phyloP scores from a whole-genome alignment of 2,888 invertebrate genomes.

The Microctonus hyperodae region DNA sequence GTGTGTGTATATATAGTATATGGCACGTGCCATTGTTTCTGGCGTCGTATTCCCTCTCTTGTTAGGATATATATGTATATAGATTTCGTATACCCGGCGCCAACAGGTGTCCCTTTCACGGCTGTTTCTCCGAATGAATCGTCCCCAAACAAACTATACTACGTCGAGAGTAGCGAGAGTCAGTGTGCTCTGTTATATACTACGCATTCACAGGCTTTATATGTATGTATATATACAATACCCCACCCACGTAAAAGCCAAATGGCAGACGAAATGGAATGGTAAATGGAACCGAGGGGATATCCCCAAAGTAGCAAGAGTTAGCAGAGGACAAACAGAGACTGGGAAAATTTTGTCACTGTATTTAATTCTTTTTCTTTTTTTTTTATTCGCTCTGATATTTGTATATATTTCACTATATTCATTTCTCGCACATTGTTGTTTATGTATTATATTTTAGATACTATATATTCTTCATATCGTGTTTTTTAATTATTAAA shows the following conservation, averaged over 20 bases:
- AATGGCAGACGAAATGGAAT: slow-evolving; percentile 63
- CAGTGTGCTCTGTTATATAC: slow-evolving; percentile 36
- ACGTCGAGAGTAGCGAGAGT: slow-evolving; percentile 33
- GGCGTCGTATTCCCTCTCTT: slow-evolving; percentile 34
- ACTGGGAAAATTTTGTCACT: slow-evolving; percentile 55
- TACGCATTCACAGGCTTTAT: slow-evolving; percentile 52
- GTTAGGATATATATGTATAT: slow-evolving; percentile 31
- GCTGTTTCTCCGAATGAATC: slow-evolving; percentile 64
- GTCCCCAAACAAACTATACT: slow-evolving; percentile 55
- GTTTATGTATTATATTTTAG: neutral
- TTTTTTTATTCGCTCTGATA: no score
- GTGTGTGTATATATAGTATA: neutral
- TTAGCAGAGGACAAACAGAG: neutral
- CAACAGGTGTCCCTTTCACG: slow-evolving; percentile 64
- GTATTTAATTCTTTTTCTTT: slow-evolving; percentile 13
- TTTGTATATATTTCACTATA: neutral
- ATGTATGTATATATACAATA: neutral
- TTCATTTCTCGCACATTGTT: neutral
- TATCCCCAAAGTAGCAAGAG: slow-evolving; percentile 38
- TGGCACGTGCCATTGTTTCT: slow-evolving; percentile 57
- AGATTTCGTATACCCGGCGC: slow-evolving; percentile 43
- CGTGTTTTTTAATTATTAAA: no score
- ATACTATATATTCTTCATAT: neutral
- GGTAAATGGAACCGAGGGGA: slow-evolving; percentile 62
- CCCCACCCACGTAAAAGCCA: slow-evolving; percentile 58